A percentile compares a stretch with the other conserved stretches of the same genome.
Evolutionary conservation across 1,140 invertebrate species (phyloP).

Genomic region (Eupeodes corollae): DNA sequence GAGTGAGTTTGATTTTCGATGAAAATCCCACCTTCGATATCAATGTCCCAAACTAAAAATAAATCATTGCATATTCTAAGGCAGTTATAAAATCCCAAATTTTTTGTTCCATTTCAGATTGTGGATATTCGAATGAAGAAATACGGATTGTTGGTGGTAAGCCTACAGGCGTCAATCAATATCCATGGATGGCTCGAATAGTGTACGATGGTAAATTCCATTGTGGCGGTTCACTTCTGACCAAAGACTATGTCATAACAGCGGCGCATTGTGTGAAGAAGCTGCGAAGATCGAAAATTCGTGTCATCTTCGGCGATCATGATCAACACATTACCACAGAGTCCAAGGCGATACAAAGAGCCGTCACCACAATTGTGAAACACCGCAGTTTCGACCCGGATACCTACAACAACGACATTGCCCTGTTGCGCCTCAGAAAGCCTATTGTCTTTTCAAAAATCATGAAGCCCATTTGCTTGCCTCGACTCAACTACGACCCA

Average conservation of each 20-base stretch:
- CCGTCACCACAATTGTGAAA: conserved; percentile 61
- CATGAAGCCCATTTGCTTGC: conserved; percentile 69
- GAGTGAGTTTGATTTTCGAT: no score
- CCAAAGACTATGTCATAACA: conserved; percentile 56
- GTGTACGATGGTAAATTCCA: conserved; percentile 79
- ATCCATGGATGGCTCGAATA: conserved; percentile 72
- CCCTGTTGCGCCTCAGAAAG: conserved; percentile 62
- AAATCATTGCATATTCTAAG: no score
- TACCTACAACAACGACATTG: conserved; percentile 79
- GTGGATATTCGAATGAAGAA: conserved; percentile 59
- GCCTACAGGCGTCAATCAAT: conserved; percentile 65
- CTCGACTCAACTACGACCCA: conserved; percentile 52
- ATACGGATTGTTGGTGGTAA: conserved; percentile 56
- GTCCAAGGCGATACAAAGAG: conserved; percentile 61
- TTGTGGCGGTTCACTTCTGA: conserved; percentile 76
- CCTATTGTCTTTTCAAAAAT: conserved; percentile 66
- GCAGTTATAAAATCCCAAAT: no score
- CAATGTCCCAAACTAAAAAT: no score
- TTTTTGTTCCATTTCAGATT: conserved; percentile 42
- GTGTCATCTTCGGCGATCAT: conserved; percentile 67
- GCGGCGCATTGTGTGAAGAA: conserved; percentile 59
- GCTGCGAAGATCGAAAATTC: conserved; percentile 64
- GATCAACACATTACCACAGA: conserved; percentile 68
- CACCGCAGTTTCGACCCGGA: conserved; percentile 72
- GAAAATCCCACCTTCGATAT: no score